A percentile compares a stretch with the other conserved stretches of the same genome.
These are phyloP conservation scores for Aphelenchoides besseyi DNA, from an alignment of 1,140 invertebrate species.

Conservation along the genomic window DNA sequence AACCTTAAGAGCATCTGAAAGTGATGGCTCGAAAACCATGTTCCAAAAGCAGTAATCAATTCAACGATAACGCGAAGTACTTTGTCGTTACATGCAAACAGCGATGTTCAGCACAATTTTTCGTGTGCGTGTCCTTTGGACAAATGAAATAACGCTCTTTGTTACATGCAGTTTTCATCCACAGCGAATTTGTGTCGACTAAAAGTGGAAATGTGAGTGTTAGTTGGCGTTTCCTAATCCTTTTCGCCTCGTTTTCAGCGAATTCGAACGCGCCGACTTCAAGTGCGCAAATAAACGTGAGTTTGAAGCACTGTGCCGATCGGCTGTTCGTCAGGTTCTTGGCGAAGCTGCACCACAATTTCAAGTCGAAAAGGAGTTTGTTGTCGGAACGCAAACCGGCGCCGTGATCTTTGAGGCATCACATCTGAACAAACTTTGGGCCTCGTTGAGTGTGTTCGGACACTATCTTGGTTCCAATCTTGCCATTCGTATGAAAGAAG, in stretches of 20 bases:
- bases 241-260: slow-evolving; percentile 10
- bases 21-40: no score
- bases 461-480: background rate
- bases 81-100: no score
- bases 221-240: background rate
- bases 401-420: slow-evolving; percentile 13
- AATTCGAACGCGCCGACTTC: background rate
- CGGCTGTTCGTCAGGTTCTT: background rate
- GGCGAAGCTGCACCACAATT: slow-evolving; percentile 12
- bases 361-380: background rate
- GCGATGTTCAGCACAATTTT: no score
- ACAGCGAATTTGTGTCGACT: background rate
- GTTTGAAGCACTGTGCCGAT: slow-evolving; percentile 4
- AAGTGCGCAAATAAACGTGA: background rate
- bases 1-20: no score
- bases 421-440: slow-evolving; percentile 12
- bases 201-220: background rate
- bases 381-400: background rate
- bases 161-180: background rate
- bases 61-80: no score
- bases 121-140: no score
- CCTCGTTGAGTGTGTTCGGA: slow-evolving; percentile 9
- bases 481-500: slow-evolving; percentile 10
- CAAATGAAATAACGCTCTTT: no score
- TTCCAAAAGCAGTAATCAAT: no score